Conservation (phyloP, 2,888 invertebrate genomes). For the Seira ritae region DNA sequence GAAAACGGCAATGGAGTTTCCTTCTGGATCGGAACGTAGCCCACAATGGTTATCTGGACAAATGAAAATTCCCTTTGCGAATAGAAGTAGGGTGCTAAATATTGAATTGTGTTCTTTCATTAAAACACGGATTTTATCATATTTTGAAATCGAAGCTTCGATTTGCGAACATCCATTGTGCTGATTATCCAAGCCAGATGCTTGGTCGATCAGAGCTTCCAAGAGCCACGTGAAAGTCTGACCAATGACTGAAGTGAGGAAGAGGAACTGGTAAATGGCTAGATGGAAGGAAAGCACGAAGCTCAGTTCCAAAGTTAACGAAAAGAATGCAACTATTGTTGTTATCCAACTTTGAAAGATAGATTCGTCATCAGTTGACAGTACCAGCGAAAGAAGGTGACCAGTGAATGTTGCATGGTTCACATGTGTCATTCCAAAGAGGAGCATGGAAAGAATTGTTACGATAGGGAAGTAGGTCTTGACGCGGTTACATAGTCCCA, state of each 20-base stretch:
- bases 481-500: background rate
- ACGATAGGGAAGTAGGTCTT: constrained; percentile 8
- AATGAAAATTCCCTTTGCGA: constrained; percentile 21
- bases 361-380: background rate
- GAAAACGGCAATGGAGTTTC: background rate
- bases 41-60: constrained; percentile 22
- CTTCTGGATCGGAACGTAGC: constrained; percentile 15
- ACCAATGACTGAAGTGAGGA: background rate
- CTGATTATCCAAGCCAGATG: background rate
- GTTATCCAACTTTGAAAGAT: background rate
- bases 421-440: constrained; percentile 1
- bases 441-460: background rate
- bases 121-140: background rate
- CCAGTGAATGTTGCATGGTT: constrained; percentile 26
- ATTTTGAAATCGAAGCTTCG: background rate
- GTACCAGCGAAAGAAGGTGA: constrained; percentile 14
- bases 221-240: constrained; percentile 21
- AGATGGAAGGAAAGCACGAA: constrained; percentile 18
- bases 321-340: background rate
- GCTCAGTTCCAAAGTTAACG: constrained; percentile 16
- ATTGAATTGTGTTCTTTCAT: constrained; percentile 27
- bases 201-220: background rate
- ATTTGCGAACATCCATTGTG: background rate
- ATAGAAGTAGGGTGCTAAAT: constrained; percentile 15
- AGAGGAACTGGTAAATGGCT: constrained; percentile 31